Evolutionary conservation across 2,113 vertebrate genomes (phyloP), one percentile per base, ranked within the genome.

Genomic region (Clarias batrachus): DNA sequence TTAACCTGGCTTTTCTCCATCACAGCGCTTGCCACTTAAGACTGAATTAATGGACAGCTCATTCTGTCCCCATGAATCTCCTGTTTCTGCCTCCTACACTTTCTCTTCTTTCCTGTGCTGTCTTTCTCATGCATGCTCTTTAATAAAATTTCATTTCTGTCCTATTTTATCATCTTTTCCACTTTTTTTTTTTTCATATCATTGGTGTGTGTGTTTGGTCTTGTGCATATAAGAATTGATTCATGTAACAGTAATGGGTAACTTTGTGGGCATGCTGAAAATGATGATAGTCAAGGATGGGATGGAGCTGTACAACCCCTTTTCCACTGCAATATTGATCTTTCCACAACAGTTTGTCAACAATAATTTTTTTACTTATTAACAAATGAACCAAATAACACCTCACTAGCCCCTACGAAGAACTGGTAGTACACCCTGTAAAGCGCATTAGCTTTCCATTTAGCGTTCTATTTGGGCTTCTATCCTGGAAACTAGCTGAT

Each of bases 1-100:
- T 76, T 76, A 54, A 76, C 41, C 41, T 76, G 73, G 23, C 73
- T 76, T 54, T n/a, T n/a, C 73, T n/a, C 73, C 41, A 14, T 76
- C 41, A 76, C 23, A 48, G 70, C 41, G 3, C 41, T 74, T 11
- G 25, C 23, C 73, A 76, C 73, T 76, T 76, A 54, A 54, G 71
- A 48, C 37, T 25, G 25, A 74, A 74, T 48, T 23, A 74, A 74
- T 74, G 71, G 11, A 74, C 9, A 48, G 19, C 71, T 25, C 37
- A 74, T 74, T 74, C 37, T 48, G 19, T 23, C 71, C 17, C 71
- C 48, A 37, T 48, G 37, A 74, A 23, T 74, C 19, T 25, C 71
- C 71, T 74, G 71, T 10, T 19, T 23, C 37, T 74, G 71, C 71
- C 37, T 48, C 71, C 71, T 4, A 74, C 71, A 0, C 37, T 25